Conservation (phyloP, 2,113 vertebrate genomes). For the Crotalus viridis region DNA sequence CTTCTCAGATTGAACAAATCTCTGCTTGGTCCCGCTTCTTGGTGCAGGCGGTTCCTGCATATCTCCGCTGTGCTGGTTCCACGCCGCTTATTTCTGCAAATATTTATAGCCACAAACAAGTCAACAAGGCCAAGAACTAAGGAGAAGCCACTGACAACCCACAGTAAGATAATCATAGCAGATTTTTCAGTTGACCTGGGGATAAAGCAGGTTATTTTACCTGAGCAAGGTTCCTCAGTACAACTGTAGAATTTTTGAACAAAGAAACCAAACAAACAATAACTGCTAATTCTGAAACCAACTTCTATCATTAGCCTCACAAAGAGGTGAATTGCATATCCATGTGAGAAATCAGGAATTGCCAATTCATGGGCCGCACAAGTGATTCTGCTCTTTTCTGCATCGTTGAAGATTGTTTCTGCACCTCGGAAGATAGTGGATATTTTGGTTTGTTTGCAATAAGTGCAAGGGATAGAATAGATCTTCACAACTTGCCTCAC, state of each 20-base stretch:
- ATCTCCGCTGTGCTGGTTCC: constrained; percentile 60
- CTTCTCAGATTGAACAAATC: constrained; percentile 32
- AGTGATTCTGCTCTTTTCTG: background rate
- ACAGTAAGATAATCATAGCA: constrained; percentile 69
- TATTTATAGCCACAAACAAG: constrained; percentile 53
- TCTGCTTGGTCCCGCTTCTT: background rate
- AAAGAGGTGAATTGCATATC: constrained; percentile 81
- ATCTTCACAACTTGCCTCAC: constrained; percentile 39
- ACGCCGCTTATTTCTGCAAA: constrained; percentile 7
- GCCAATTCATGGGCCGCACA: constrained; percentile 5
- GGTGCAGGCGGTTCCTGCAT: constrained; percentile 41
- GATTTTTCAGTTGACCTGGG: constrained; percentile 94
- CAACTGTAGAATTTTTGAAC: constrained; percentile 76
- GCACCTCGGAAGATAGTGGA: background rate
- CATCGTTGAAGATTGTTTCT: constrained; percentile 34
- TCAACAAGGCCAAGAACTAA: constrained; percentile 81
- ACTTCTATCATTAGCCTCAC: constrained; percentile 80
- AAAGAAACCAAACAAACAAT: constrained; percentile 86
- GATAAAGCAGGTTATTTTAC: constrained; percentile 87
- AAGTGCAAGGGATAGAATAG: background rate
- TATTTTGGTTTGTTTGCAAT: background rate
- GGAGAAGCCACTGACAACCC: constrained; percentile 71
- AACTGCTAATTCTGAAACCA: constrained; percentile 81
- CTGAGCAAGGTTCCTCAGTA: constrained; percentile 89
- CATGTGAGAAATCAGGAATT: constrained; percentile 74